Percentiles rank a stretch among this genome's conserved stretches.
These are phyloP conservation scores for Drosophila pseudotakahashii DNA, from an alignment of 2,888 invertebrate species.

Conservation along the genomic window DNA sequence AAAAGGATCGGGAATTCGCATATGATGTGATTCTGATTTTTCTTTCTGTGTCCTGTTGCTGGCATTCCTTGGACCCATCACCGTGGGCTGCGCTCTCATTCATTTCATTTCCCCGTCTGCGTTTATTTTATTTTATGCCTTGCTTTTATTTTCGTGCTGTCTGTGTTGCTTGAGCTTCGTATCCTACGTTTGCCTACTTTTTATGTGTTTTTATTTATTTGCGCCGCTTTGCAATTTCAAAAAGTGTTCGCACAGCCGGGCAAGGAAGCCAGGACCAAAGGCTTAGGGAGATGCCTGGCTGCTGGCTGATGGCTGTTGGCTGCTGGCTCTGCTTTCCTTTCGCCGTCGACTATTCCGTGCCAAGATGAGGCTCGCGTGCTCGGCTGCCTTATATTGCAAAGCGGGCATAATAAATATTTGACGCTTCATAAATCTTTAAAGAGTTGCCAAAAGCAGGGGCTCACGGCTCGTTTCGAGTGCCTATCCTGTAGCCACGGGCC, in stretches of 20 bases:
- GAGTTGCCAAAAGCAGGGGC: conserved; percentile 73
- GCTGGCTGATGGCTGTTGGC: not conserved
- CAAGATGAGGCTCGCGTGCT: conserved; percentile 69
- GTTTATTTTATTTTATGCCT: conserved; percentile 67
- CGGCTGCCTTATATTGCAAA: conserved; percentile 79
- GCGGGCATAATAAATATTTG: conserved; percentile 82
- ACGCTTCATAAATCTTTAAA: conserved; percentile 83
- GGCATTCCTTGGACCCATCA: conserved; percentile 38
- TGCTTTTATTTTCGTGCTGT: conserved; percentile 63
- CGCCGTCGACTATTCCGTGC: conserved; percentile 66
- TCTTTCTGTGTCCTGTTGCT: conserved; percentile 33
- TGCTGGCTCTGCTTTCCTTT: conserved; percentile 14
- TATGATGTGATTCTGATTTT: conserved; percentile 3
- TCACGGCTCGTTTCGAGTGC: conserved; percentile 21
- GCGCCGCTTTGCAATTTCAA: conserved; percentile 80
- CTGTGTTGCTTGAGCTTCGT: conserved; percentile 15
- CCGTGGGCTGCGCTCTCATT: conserved; percentile 65
- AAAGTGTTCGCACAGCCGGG: conserved; percentile 69
- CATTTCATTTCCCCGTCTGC: conserved; percentile 73
- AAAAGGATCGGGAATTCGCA: not conserved
- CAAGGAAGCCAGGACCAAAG: conserved; percentile 41
- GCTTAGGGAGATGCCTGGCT: conserved; percentile 11
- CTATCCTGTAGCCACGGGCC: conserved; percentile 24
- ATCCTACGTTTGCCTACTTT: conserved; percentile 71
- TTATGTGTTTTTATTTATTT: conserved; percentile 79